A percentile compares a stretch with the other conserved stretches of the same genome.
phyloP scores from a whole-genome alignment of 2,797 vertebrate species.

The Acanthopagrus latus region DNA sequence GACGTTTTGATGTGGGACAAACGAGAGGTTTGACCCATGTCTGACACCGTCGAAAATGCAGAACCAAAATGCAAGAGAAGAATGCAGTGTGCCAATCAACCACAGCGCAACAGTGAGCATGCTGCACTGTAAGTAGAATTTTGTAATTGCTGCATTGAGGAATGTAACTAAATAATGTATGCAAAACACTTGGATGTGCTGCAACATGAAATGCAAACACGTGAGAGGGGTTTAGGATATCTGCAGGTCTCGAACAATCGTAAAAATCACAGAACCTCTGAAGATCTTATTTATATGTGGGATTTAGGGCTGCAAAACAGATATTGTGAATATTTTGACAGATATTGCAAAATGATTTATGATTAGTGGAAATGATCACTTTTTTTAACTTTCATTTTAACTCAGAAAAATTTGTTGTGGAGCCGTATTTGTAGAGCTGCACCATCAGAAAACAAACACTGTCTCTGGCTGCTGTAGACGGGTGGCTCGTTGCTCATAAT shows the following conservation, averaged over 20 bases:
- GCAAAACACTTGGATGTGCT: background rate
- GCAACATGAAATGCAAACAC: background rate
- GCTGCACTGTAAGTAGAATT: conserved; percentile 18
- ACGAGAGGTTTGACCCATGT: conserved; percentile 9
- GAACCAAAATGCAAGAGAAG: conserved; percentile 15
- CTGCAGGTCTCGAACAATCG: background rate
- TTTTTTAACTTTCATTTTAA: no score
- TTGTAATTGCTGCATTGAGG: conserved; percentile 5
- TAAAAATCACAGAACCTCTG: background rate
- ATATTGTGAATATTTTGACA: no score
- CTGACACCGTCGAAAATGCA: conserved; percentile 6
- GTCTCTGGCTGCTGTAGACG: background rate
- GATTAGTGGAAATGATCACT: no score
- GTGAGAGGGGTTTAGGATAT: background rate
- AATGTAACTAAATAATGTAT: conserved; percentile 7
- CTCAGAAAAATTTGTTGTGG: no score
- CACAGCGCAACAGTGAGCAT: conserved; percentile 13
- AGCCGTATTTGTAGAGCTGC: background rate
- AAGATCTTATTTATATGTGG: background rate
- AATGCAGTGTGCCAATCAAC: conserved; percentile 3
- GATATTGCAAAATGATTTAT: no score
- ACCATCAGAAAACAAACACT: background rate
- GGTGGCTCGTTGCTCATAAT: background rate
- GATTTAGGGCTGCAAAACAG: no score
- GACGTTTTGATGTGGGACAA: background rate